Conservation (phyloP, 2,797 vertebrate species). For the Megaceryle alcyon region DNA sequence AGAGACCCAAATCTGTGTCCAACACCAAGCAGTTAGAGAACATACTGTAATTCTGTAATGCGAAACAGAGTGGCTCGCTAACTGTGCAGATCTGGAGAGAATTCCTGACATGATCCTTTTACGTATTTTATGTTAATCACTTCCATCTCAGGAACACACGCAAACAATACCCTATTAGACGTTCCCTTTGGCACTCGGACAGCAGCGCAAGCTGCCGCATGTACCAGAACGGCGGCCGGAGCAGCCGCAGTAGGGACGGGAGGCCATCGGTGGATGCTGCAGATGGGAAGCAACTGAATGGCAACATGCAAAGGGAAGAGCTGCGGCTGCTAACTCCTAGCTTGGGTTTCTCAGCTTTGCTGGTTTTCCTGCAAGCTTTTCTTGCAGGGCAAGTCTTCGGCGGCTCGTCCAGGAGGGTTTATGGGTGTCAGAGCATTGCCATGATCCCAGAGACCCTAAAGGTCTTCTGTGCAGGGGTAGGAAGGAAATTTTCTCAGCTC, state of each 20-base stretch:
- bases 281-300: neutral
- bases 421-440: neutral
- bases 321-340: accelerated
- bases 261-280: neutral
- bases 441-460: neutral
- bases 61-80: conserved; percentile 75
- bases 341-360: neutral
- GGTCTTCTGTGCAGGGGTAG: neutral
- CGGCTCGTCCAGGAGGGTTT: neutral
- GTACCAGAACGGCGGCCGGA: neutral
- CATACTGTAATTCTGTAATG: conserved; percentile 79
- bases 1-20: conserved; percentile 71
- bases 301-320: neutral
- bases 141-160: conserved; percentile 81
- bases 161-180: conserved; percentile 74
- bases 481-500: neutral
- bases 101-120: conserved; percentile 80
- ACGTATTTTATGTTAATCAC: conserved; percentile 79
- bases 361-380: neutral
- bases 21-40: conserved; percentile 73
- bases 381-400: neutral
- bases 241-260: neutral
- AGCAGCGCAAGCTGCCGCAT: conserved; percentile 21
- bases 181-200: conserved; percentile 60
- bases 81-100: conserved; percentile 72